phyloP scores from a whole-genome alignment of 2,113 vertebrate genomes.

The Percina caprodes region DNA sequence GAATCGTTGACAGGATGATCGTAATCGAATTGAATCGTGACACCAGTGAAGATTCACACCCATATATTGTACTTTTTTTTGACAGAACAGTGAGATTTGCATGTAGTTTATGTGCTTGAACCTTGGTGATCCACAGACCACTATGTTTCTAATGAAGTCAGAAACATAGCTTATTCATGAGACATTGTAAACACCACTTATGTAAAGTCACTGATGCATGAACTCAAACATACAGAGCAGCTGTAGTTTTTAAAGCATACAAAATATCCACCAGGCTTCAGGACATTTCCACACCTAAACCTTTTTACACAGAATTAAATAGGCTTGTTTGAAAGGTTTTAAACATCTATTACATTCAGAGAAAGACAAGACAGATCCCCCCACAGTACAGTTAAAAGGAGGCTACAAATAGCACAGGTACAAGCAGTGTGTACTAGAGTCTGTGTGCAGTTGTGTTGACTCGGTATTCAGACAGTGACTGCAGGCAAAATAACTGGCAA shows the following conservation, averaged over 20 bases:
- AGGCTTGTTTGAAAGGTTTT: not conserved
- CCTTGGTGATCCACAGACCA: no score
- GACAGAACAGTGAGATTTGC: no score
- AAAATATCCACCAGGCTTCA: not conserved
- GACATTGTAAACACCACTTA: not conserved
- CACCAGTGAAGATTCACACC: no score
- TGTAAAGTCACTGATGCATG: not conserved
- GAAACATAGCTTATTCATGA: not conserved
- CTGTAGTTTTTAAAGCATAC: not conserved
- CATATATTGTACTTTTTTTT: no score
- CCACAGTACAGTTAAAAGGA: conserved; percentile 23
- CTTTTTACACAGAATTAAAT: not conserved
- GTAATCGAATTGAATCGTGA: no score
- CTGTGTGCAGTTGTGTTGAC: conserved; percentile 41
- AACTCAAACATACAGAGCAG: not conserved
- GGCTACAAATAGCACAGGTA: conserved; percentile 37
- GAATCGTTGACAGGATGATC: no score
- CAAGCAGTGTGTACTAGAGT: not conserved
- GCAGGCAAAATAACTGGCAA: conserved; percentile 62
- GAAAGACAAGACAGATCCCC: conserved; percentile 3
- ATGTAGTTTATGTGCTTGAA: no score
- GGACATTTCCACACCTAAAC: conserved; percentile 10
- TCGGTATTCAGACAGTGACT: conserved; percentile 68
- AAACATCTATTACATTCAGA: not conserved
- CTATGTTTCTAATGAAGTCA: not conserved